Base-by-base conservation (phyloP, 2,113 vertebrate species). In the Rallus limicola region DNA sequence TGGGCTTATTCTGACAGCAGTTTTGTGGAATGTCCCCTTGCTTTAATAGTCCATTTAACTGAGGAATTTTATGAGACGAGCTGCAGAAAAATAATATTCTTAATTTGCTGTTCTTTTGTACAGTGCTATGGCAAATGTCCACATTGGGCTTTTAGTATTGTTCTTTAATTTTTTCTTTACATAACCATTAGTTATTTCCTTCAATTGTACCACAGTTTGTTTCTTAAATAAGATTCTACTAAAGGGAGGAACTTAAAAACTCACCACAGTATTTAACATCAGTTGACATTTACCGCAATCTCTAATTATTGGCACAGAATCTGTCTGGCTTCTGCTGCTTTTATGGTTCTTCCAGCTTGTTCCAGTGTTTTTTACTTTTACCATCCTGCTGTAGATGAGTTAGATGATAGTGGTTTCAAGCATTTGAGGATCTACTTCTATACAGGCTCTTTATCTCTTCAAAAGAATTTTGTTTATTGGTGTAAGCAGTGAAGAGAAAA, bases 161-260 rank as follows among this genome's bases (percentile, higher is more conserved):
- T 97, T 96, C 92, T 88, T 96, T 94, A 75, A 62, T 96, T 92
- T 92, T 94, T 96, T 96, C 96, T 97, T 96, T 92, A 92, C 83
- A 95, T 95, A 97, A 94, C 90, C 92, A 91, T 96, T 96, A 97
- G 91, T 92, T 97, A 93, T 95, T 97, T 97, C 97, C 96, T 97
- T 94, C 92, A 93, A 97, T 97, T 97, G 97, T 97, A 82, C 78
- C 71, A 82, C 50, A 87, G 94, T 90, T 95, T 96, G 86, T 92
- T 97, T 97, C 97, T 96, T 38, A 78, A 97, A 86, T 92, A 93
- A 87, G 90, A 95, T 94, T 96, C 91, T 95, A 82, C 92, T 93
- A 90, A 82, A 83, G 90, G 78, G 94, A 95, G 96, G 90, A 96
- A 97, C 94, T 97, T 95, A 70, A 95, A 93, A 97, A 86, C 86